Evolutionary conservation across 2,113 vertebrate species (phyloP).

Genomic region (Leptodactylus fuscus): DNA sequence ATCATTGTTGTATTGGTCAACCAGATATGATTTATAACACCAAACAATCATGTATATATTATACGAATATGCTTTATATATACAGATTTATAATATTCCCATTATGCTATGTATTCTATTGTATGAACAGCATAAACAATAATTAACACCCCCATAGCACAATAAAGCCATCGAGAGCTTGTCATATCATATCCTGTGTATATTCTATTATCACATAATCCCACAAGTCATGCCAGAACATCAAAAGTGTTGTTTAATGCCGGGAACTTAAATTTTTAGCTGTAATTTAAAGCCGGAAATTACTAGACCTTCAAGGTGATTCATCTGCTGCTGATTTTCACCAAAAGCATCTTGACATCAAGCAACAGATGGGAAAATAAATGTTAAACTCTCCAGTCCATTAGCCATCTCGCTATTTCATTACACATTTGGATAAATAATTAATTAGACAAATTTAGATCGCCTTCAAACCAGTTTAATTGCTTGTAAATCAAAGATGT

Average conservation of each 20-base stretch:
- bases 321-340: slow-evolving; percentile 38
- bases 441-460: slow-evolving; percentile 52
- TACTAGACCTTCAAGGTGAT: slow-evolving; percentile 25
- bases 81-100: background rate
- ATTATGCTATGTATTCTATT: background rate
- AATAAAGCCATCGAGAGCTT: background rate
- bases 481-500: slow-evolving; percentile 55
- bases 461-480: slow-evolving; percentile 41
- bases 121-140: background rate
- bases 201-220: background rate
- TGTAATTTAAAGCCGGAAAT: slow-evolving; percentile 5
- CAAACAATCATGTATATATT: background rate
- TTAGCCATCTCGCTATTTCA: slow-evolving; percentile 40
- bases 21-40: too few relatives aligned
- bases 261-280: background rate
- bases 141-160: background rate
- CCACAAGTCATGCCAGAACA: background rate
- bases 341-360: slow-evolving; percentile 1
- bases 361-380: slow-evolving; percentile 51
- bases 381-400: slow-evolving; percentile 40
- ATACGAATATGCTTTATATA: background rate
- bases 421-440: slow-evolving; percentile 55
- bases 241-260: slow-evolving; percentile 5
- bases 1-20: too few relatives aligned
- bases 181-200: background rate